Evolutionary conservation across 1,140 invertebrate genomes (phyloP), one percentile per base, ranked within the genome.

Genomic region (Drosophila fuyamai): DNA sequence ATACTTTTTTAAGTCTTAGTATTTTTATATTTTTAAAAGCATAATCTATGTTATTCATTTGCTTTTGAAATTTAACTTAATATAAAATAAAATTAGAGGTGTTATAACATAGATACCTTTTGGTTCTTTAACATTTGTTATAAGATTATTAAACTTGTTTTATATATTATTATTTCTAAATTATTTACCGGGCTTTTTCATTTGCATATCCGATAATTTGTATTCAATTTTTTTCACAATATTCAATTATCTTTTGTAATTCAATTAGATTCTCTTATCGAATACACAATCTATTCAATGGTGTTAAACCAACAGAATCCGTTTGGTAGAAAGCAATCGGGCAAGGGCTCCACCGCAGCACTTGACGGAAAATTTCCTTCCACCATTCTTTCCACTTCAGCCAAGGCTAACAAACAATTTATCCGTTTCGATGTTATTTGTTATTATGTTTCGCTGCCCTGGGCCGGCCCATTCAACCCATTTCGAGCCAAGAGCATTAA

Each of bases 361-460:
- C 57, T 63, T 13, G 13, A 35, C 2, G 41, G 27, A 16, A 51
- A 41, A 51, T 41, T 50, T 16, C 32, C 16, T 27, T 46, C 32
- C 18, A 29, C n/a, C 32, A 46, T 29, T 29, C 63, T 62, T 65
- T 58, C 43, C 65, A 68, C 66, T 53, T 8, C 23, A 23, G 35
- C 68, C 50, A 53, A 57, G 70, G 35, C 40, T 35, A 73, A 61
- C 67, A 73, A 73, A 73, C 55, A 73, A 73, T 75, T 75, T 75
- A 76, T 75, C 59, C 72, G 63, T 56, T 75, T 65, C 51, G 36
- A 75, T 63, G 72, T 74, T 74, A 48, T 63, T 53, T 75, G 53
- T 67, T 66, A 55, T 50, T 63, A 55, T 73, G 41, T 40, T 71
- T 43, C 48, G 56, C 55, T 76, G 53, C 51, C 41, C 61, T 63